These are phyloP conservation scores for Anhinga anhinga DNA, from an alignment of 2,113 vertebrate species.

Conservation along the genomic window DNA sequence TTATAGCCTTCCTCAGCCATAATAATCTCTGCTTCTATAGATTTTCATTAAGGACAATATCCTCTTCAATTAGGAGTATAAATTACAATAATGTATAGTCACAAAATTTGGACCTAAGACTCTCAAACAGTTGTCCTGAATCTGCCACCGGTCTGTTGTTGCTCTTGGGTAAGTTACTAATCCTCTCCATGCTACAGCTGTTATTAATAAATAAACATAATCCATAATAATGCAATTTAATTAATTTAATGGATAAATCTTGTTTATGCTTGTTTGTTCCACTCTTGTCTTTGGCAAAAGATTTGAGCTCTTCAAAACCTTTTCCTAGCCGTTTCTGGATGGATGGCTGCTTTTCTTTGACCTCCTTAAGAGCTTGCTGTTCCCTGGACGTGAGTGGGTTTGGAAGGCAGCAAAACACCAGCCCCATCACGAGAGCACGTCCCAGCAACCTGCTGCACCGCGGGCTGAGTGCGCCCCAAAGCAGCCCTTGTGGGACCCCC, in stretches of 20 bases:
- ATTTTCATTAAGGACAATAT: slow-evolving; percentile 2
- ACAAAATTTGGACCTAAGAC: neutral
- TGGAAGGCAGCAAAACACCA: neutral
- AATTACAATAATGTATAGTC: neutral
- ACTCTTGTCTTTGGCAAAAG: neutral
- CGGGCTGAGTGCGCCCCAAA: neutral
- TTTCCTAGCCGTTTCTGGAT: neutral
- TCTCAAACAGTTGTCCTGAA: neutral
- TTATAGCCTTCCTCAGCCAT: slow-evolving; percentile 32
- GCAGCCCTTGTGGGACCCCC: neutral
- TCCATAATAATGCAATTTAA: slow-evolving; percentile 25
- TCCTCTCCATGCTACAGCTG: neutral
- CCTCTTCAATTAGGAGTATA: neutral
- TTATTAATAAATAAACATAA: slow-evolving; percentile 45
- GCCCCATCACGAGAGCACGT: fast-evolving
- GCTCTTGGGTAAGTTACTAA: neutral
- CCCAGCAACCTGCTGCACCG: neutral
- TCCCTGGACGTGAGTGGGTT: neutral
- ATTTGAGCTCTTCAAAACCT: neutral
- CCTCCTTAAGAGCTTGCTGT: too few species aligned
- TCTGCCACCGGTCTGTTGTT: neutral
- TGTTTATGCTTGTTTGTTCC: slow-evolving; percentile 23
- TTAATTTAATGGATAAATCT: slow-evolving; percentile 54
- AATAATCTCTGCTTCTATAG: neutral
- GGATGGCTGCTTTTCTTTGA: neutral